phyloP scores from a whole-genome alignment of 2,113 vertebrate genomes.

The Perca schrenkii region DNA sequence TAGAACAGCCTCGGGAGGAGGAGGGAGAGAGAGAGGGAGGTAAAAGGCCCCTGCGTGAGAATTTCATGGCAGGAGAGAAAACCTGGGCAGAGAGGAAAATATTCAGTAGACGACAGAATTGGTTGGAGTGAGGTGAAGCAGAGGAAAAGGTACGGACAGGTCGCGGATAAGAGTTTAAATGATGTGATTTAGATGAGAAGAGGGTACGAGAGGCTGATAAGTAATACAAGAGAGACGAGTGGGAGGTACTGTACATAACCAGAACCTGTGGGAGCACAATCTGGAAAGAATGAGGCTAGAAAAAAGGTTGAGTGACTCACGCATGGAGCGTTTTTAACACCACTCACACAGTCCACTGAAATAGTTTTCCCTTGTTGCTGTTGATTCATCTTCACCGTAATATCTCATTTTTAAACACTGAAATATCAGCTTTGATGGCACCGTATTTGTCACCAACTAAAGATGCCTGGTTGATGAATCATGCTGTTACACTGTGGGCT shows the following conservation, averaged over 20 bases:
- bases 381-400: conserved; percentile 8
- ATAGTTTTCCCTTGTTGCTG: neutral
- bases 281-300: conserved; percentile 1
- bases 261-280: conserved; percentile 41
- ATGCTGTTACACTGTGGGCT: neutral
- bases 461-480: conserved; percentile 13
- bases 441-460: neutral
- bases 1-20: neutral
- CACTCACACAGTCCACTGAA: neutral
- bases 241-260: conserved; percentile 20
- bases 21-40: neutral
- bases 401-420: neutral
- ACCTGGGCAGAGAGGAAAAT: neutral
- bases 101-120: neutral
- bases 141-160: neutral
- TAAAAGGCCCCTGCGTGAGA: conserved; percentile 3
- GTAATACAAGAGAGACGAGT: conserved; percentile 2
- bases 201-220: neutral
- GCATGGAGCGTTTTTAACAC: conserved; percentile 10
- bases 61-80: neutral
- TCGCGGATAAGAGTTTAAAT: neutral
- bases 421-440: conserved; percentile 12
- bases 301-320: conserved; percentile 46
- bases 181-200: neutral
- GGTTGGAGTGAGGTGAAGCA: neutral